phyloP scores from a whole-genome alignment of 2,888 invertebrate genomes.

The Eilema depressum region DNA sequence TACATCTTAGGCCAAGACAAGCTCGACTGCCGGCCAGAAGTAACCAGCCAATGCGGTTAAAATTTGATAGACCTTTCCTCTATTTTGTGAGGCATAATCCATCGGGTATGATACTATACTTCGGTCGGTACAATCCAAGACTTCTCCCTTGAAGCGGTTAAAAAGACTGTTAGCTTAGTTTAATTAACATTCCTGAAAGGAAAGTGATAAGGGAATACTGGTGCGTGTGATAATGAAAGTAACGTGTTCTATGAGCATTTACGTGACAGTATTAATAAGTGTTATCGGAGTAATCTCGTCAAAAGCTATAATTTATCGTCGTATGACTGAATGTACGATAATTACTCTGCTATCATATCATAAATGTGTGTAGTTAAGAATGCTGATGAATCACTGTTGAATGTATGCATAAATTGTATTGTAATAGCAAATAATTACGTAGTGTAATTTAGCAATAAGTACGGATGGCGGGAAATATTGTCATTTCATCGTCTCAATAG shows the following conservation, averaged over 20 bases:
- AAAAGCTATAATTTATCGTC: constrained; percentile 43
- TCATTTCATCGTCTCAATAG: constrained; percentile 65
- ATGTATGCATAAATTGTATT: constrained; percentile 65
- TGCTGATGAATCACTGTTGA: constrained; percentile 61
- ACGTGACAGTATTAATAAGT: constrained; percentile 85
- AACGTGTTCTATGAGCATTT: constrained; percentile 77
- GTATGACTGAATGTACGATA: constrained; percentile 54
- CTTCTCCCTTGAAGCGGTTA: constrained; percentile 89
- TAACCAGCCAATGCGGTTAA: constrained; percentile 89
- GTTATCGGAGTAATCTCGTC: constrained; percentile 65
- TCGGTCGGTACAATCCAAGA: constrained; percentile 95
- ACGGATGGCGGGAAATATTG: constrained; percentile 59
- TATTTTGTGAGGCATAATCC: constrained; percentile 96
- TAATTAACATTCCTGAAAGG: constrained; percentile 80
- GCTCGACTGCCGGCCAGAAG: constrained; percentile 90
- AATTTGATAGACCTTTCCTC: constrained; percentile 95
- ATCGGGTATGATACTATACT: constrained; percentile 95
- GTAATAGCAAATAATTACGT: constrained; percentile 58
- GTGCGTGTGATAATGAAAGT: constrained; percentile 76
- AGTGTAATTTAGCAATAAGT: constrained; percentile 48
- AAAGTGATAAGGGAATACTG: constrained; percentile 81
- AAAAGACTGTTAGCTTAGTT: constrained; percentile 84
- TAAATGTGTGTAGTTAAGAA: constrained; percentile 68
- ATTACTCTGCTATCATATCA: constrained; percentile 67
- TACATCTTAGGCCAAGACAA: constrained; percentile 90